Evolutionary conservation across 2,113 vertebrate species (phyloP).

Genomic region (Oncorhynchus keta): DNA sequence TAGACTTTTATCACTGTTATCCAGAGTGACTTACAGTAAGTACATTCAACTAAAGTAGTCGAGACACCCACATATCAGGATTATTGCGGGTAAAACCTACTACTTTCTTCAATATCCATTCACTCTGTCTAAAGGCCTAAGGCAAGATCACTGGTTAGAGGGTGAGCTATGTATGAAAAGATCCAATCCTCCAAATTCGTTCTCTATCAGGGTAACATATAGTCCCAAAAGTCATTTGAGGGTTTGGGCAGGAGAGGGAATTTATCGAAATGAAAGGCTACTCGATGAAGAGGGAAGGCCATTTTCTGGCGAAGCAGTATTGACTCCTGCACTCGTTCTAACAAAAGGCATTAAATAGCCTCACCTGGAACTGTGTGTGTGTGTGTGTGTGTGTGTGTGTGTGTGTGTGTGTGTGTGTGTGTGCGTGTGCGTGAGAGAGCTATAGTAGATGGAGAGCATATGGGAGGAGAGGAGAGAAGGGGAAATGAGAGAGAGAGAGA

Average conservation of each 20-base stretch:
- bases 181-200: slow-evolving; percentile 1
- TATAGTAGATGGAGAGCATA: slow-evolving; percentile 34
- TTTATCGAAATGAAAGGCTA: slow-evolving; percentile 71
- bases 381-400: background rate
- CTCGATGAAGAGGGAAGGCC: slow-evolving; percentile 66
- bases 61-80: too few relatives aligned
- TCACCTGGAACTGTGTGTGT: slow-evolving; percentile 66
- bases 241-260: slow-evolving; percentile 68
- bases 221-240: slow-evolving; percentile 68
- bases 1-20: background rate
- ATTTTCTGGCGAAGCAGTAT: slow-evolving; percentile 67
- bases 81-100: too few relatives aligned
- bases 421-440: background rate
- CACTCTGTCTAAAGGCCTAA: background rate
- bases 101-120: background rate
- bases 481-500: slow-evolving; percentile 38
- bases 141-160: slow-evolving; percentile 22
- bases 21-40: background rate
- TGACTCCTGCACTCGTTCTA: slow-evolving; percentile 60
- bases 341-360: slow-evolving; percentile 73
- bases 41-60: too few relatives aligned
- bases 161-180: slow-evolving; percentile 39
- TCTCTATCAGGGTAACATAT: slow-evolving; percentile 49
- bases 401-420: slow-evolving; percentile 28
- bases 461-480: slow-evolving; percentile 34